phyloP scores from a whole-genome alignment of 23 tunicate species.

The Clavelina lepadiformis region DNA sequence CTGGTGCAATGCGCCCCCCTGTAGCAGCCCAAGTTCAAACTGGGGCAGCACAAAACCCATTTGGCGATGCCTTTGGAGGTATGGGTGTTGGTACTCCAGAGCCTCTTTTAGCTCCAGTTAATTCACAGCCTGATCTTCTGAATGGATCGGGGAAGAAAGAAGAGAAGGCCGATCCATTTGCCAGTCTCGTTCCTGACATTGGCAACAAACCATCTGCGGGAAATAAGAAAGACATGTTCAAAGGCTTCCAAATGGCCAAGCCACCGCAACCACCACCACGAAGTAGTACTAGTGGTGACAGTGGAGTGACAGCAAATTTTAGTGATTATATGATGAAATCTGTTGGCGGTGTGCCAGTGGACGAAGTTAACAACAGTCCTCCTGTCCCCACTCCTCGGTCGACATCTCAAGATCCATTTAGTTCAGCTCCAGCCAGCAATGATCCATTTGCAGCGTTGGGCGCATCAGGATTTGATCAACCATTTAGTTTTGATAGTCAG shows the following conservation, averaged over 20 bases:
- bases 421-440: neutral
- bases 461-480: too few species aligned
- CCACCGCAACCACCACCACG: constrained; percentile 62
- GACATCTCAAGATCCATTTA: constrained; percentile 8
- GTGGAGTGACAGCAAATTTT: constrained; percentile 29
- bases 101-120: constrained; percentile 38
- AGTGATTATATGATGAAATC: constrained; percentile 52
- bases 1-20: constrained; percentile 80
- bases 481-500: too few species aligned
- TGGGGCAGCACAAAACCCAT: constrained; percentile 81
- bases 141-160: constrained; percentile 12
- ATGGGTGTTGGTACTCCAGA: constrained; percentile 4
- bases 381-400: constrained; percentile 31
- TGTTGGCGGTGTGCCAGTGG: constrained; percentile 68
- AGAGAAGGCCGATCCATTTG: constrained; percentile 54
- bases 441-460: constrained; percentile 32
- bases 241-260: constrained; percentile 86
- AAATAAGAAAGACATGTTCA: constrained; percentile 85
- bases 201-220: constrained; percentile 27
- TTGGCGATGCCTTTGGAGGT: constrained; percentile 66
- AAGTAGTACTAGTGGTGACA: constrained; percentile 4
- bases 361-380: constrained; percentile 9
- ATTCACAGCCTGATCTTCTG: constrained; percentile 8
- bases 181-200: constrained; percentile 61
- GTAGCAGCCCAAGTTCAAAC: constrained; percentile 24